Evolutionary conservation across 2,888 invertebrate species (phyloP), one percentile per base, ranked within the genome.

Genomic region (Orthonychiurus folsomi): DNA sequence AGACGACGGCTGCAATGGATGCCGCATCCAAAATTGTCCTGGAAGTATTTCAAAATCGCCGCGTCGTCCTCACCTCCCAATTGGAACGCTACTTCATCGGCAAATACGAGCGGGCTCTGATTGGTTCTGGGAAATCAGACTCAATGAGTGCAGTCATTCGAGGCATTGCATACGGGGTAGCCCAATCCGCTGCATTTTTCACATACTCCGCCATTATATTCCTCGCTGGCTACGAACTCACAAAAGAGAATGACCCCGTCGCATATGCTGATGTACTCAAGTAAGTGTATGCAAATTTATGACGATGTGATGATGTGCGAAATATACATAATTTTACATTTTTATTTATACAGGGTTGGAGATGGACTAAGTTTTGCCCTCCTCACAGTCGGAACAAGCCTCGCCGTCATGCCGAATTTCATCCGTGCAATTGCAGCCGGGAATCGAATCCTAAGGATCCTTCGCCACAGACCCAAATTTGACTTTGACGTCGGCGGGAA

Each of bases 351-450:
- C 23, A 87, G 85, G 0, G 63, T 86, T 27, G 86, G 87, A 0
- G 85, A 86, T 76, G 88, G 87, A 0, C 68, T 83, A 2, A 78
- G 88, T 26, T 89, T 87, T 85, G 82, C 88, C 72, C 84, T 87
- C 72, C 86, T 89, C 64, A 90, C 87, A 76, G 80, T 81, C 50
- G 84, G 87, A 3, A 89, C 90, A 74, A 86, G 86, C 0, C 76
- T 91, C 28, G 87, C 89, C 0, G 20, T 52, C 24, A n/a, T 52
- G 5, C 52, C 52, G 5, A 12, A 9, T 12, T 52, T 52, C 24
- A 52, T n/a, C 12, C 5, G 24, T 9, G 52, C 52, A 3, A 5
- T 52, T 20, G 5, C 5, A 12, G 52, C 52, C 3, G 52, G 52
- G 20, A 52, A 23, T 23, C 5, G n/a, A 52, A 20, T 52, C 52